Evolutionary conservation across 2,113 vertebrate genomes (phyloP).

Genomic region (Zosterops japonicus): DNA sequence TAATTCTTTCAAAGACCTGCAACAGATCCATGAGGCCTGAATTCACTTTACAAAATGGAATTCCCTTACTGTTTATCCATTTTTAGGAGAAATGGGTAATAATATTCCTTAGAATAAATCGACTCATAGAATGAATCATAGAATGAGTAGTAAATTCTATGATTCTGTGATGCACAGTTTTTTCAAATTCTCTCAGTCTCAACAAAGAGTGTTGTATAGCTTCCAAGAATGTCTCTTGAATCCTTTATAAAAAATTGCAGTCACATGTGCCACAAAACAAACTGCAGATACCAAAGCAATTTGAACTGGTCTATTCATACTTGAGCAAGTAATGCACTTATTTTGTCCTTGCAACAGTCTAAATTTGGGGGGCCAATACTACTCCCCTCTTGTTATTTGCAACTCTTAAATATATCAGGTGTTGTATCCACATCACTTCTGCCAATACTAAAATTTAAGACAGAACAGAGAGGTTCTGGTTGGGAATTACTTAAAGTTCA

Average conservation of each 20-base stretch:
- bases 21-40: neutral
- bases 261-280: neutral
- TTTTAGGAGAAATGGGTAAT: neutral
- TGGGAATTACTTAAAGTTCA: neutral
- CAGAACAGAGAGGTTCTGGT: neutral
- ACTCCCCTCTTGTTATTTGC: neutral
- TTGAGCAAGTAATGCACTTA: neutral
- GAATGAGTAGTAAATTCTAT: neutral
- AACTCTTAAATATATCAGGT: neutral
- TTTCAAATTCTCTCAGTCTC: neutral
- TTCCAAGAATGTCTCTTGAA: neutral
- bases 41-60: neutral
- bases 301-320: neutral
- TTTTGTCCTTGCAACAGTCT: neutral
- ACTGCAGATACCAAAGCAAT: neutral
- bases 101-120: neutral
- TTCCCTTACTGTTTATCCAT: neutral
- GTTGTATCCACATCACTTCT: neutral
- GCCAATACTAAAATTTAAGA: neutral
- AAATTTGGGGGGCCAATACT: neutral
- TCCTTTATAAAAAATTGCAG: neutral
- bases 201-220: neutral
- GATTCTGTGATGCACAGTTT: neutral
- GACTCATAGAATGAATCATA: neutral
- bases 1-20: neutral